Base-by-base conservation (phyloP, 1,140 invertebrate genomes). In the Protaetia brevitarsis region DNA sequence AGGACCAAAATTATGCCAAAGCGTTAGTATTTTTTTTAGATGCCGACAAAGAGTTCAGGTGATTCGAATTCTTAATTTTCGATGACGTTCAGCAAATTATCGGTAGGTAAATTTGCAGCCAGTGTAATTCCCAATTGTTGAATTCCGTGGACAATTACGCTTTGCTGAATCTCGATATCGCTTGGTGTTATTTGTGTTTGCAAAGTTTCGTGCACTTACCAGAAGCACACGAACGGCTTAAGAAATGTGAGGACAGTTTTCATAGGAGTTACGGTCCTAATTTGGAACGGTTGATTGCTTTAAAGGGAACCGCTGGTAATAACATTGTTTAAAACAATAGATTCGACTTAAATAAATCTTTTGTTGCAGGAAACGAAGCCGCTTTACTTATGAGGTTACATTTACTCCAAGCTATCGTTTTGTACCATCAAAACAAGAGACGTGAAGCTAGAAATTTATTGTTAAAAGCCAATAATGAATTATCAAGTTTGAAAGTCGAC, bases 131-230 rank as follows among this genome's bases (percentile, higher is more conserved):
- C 0, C 79, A 83, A 27, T 80, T 93, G 30, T 78, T 93, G 10
- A 82, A 85, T 64, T 76, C 81, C 0, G 89, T 92, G n/a, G 90
- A 93, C 76, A 93, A 93, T 75, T 91, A 88, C 81, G 91, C 89
- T 0, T 78, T 93, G 1, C 79, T 94, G 3, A 89, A 92, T 77
- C 79, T 94, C 69, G 91, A 94, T 76, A 90, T 93, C 68, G 88
- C 89, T 3, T 94, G 92, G 92, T 92, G 90, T 78, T 94, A 93
- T 80, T 80, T 93, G 27, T 86, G 85, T 73, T 79, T 94, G 13
- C 82, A 86, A 72, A 90, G 86, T 75, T 81, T 92, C 16, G 81
- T 82, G 13, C 85, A 90, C 64, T 76, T 91, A 36, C 88, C 88
- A 11, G 89, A 92, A 77, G 91, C 89, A 2, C 86, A 89, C 34